Evolutionary conservation across 2,113 vertebrate genomes (phyloP), one percentile per base, ranked within the genome.

Genomic region (Vulpes lagopus): DNA sequence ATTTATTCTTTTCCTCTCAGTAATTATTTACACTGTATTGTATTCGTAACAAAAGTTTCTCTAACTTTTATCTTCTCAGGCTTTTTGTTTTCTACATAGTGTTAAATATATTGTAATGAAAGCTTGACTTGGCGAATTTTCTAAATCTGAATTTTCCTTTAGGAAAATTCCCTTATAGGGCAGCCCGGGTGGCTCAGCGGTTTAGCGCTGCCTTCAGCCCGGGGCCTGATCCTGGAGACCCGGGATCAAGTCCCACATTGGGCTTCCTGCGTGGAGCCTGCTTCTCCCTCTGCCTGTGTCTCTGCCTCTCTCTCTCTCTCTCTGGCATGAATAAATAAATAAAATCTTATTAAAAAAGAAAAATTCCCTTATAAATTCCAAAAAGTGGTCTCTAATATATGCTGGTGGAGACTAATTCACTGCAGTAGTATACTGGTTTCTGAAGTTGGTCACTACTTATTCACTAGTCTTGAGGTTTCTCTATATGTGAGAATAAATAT

Each of bases 401-500:
- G 11, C 9, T 43, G 25, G 59, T 81, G 35, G n/a, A 51, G 38
- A 94, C 83, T 87, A 78, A 92, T 94, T 84, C 25, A 60, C 10
- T 84, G 30, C 43, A 80, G 3, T 15, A 17, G 11, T 64, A 1
- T 65, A n/a, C 10, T 82, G 1, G 55, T 91, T 92, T 94, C 35
- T 84, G 25, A 89, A 84, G 4, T 51, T 17, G 22, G 20, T 38
- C 49, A 60, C 27, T 65, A 8, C 1, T 89, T n/a, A 73, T 73
- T 89, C 73, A 84, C 16, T 85, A 64, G 0, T 86, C 12, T 64
- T 86, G 17, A 73, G 10, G 11, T 85, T 95, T 83, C 9, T 95
- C 30, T 95, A 25, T 91, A 85, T 93, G 43, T 82, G 67, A 62
- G 5, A 96, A 89, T 86, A 86, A 93, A 87, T 69, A 8, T 73